Conservation (phyloP, 2,797 vertebrate species). For the Hybognathus amarus region DNA sequence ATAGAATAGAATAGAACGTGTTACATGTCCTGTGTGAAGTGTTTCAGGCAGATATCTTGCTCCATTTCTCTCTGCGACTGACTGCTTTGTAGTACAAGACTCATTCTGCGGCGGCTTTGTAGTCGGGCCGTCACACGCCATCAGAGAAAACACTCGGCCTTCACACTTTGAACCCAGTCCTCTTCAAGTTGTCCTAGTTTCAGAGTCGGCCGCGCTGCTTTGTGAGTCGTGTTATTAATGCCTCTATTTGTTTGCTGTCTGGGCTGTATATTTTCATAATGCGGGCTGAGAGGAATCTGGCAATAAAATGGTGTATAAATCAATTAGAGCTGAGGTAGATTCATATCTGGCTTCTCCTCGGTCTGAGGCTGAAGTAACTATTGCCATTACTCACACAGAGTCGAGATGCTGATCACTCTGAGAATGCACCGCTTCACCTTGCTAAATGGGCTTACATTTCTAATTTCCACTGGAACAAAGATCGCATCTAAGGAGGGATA, state of each 20-base stretch:
- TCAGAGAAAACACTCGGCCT: slow-evolving; percentile 26
- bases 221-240: slow-evolving; percentile 36
- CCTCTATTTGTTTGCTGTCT: slow-evolving; percentile 47
- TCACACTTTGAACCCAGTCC: slow-evolving; percentile 13
- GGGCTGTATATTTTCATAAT: slow-evolving; percentile 53
- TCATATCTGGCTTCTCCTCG: slow-evolving; percentile 10
- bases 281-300: slow-evolving; percentile 49
- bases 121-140: slow-evolving; percentile 14
- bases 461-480: slow-evolving; percentile 78
- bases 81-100: background rate
- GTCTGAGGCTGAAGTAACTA: slow-evolving; percentile 64
- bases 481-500: slow-evolving; percentile 76
- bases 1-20: background rate
- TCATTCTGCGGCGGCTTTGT: slow-evolving; percentile 17
- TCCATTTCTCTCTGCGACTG: background rate
- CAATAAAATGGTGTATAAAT: slow-evolving; percentile 61
- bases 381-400: slow-evolving; percentile 61
- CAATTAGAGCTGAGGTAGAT: slow-evolving; percentile 52
- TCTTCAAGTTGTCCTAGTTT: slow-evolving; percentile 37
- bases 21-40: background rate
- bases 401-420: slow-evolving; percentile 67
- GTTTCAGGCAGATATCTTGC: background rate
- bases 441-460: slow-evolving; percentile 81
- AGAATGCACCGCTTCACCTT: slow-evolving; percentile 65
- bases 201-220: background rate